A percentile compares a stretch with the other conserved stretches of the same genome.
Evolutionary conservation across 1,140 invertebrate species (phyloP).

Genomic region (Drosophila nikananu): DNA sequence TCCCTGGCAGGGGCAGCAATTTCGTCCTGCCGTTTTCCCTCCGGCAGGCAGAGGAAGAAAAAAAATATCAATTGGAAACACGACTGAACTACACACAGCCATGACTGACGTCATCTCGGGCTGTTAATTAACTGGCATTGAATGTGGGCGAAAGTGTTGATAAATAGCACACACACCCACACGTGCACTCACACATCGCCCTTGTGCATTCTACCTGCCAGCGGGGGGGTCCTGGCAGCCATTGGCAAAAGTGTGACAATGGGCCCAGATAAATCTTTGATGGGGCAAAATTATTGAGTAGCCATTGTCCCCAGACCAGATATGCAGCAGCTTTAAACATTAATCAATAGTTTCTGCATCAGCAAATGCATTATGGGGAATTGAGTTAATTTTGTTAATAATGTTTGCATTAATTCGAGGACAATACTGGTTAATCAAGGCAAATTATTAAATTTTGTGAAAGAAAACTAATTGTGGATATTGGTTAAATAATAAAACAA

Average conservation of each 20-base stretch:
- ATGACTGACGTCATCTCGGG: conserved; percentile 56
- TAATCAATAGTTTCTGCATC: not conserved
- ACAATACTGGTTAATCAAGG: too few species aligned
- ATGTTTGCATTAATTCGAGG: not conserved
- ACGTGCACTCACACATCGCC: not conserved
- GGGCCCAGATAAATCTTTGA: conserved; percentile 25
- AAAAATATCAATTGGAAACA: conserved; percentile 48
- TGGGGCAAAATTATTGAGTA: not conserved
- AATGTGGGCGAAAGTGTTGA: conserved; percentile 53
- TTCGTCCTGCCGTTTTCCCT: not conserved
- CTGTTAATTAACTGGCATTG: conserved; percentile 60
- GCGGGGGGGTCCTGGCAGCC: conserved; percentile 49
- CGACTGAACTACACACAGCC: conserved; percentile 8
- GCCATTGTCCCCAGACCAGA: not conserved
- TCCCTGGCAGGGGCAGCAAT: conserved; percentile 16
- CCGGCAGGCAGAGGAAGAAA: not conserved
- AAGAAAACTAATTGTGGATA: not conserved
- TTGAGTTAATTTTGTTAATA: not conserved
- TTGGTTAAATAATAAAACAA: not conserved
- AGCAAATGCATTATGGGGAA: not conserved
- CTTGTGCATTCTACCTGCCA: conserved; percentile 46
- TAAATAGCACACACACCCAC: conserved; percentile 46
- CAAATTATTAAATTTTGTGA: not conserved
- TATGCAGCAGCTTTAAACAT: not conserved
- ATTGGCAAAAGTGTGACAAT: conserved; percentile 51